phyloP scores from a whole-genome alignment of 2,797 vertebrate species.

The Cetoscarus ocellatus region DNA sequence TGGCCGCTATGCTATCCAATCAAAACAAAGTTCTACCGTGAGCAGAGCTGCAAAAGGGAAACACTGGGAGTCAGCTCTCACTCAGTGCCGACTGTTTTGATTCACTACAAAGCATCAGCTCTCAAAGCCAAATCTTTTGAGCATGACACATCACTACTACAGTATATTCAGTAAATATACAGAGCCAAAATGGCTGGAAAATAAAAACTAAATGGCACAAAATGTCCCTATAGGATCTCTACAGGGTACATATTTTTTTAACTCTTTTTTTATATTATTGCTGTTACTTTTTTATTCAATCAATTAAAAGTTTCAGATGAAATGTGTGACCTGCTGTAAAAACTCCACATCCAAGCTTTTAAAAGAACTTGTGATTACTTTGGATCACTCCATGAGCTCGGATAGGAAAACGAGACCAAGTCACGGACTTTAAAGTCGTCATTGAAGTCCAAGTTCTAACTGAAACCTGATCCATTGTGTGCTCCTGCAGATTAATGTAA shows the following conservation, averaged over 20 bases:
- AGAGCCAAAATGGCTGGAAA: too few species aligned
- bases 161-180: too few species aligned
- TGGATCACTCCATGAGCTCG: conserved; percentile 11
- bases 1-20: too few species aligned
- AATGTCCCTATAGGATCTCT: too few species aligned
- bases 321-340: conserved; percentile 5
- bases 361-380: conserved; percentile 18
- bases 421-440: conserved; percentile 20
- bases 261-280: neutral
- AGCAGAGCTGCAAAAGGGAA: too few species aligned
- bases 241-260: conserved; percentile 4
- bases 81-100: too few species aligned
- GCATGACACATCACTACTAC: too few species aligned
- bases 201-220: too few species aligned
- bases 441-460: conserved; percentile 9
- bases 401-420: conserved; percentile 27
- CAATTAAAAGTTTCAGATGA: conserved; percentile 24
- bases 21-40: too few species aligned
- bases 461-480: neutral
- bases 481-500: neutral
- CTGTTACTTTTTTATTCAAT: conserved; percentile 10
- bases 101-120: too few species aligned
- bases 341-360: conserved; percentile 7
- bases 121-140: too few species aligned
- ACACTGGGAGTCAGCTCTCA: too few species aligned